Evolutionary conservation across 1,140 invertebrate genomes (phyloP).

Genomic region (Meloidogyne floridensis): DNA sequence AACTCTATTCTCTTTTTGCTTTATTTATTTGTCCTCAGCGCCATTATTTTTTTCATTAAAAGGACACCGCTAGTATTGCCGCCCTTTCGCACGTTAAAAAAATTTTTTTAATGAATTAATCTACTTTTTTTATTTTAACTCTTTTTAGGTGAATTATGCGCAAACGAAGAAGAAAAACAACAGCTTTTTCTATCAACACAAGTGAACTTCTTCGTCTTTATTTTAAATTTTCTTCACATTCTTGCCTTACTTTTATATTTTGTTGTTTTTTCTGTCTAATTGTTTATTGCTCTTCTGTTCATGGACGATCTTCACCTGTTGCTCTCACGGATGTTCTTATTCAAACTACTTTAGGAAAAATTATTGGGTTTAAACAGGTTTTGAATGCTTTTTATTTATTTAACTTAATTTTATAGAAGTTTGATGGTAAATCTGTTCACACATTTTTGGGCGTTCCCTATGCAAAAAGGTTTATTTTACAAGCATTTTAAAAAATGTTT

Average conservation of each 20-base stretch:
- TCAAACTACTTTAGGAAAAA: slow-evolving; percentile 48
- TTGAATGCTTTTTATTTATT: not conserved
- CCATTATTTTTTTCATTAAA: not conserved
- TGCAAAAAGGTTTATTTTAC: slow-evolving; percentile 39
- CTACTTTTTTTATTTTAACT: not conserved
- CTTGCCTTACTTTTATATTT: not conserved
- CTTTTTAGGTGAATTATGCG: not conserved
- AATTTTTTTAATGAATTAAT: not conserved
- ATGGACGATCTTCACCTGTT: not conserved
- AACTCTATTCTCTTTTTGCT: not conserved
- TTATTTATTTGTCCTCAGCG: not conserved
- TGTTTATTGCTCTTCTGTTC: not conserved
- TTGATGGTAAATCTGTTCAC: slow-evolving; percentile 44
- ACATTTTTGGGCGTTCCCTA: slow-evolving; percentile 63
- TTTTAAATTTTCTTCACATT: not conserved
- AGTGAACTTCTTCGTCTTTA: not conserved
- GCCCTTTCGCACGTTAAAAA: not conserved
- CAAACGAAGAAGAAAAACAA: slow-evolving; percentile 7
- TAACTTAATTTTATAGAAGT: slow-evolving; percentile 47
- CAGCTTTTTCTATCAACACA: not conserved
- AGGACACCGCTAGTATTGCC: not conserved
- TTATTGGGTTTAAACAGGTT: slow-evolving; percentile 51
- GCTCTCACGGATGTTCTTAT: slow-evolving; percentile 37
- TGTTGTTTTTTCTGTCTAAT: not conserved
- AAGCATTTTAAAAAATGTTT: not conserved